A percentile compares a stretch with the other conserved stretches of the same genome.
phyloP scores from a whole-genome alignment of 2,113 vertebrate genomes.

The Triplophysa rosa region DNA sequence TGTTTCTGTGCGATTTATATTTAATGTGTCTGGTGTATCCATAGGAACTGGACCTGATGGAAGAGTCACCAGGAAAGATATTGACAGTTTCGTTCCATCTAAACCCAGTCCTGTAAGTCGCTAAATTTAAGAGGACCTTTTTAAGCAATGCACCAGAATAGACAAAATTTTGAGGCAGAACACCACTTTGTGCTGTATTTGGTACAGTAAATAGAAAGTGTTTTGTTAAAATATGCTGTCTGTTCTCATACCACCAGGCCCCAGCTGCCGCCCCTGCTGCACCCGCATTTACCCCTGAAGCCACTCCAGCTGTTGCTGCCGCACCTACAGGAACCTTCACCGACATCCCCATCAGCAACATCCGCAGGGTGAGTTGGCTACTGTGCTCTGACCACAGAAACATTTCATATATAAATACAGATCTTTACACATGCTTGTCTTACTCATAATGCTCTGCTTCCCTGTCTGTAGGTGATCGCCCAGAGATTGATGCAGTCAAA shows the following conservation, averaged over 20 bases:
- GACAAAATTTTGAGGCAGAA: neutral
- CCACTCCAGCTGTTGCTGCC: constrained; percentile 63
- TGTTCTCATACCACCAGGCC: constrained; percentile 43
- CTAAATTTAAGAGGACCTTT: too few species aligned
- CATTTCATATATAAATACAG: neutral
- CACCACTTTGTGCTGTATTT: neutral
- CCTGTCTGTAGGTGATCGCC: constrained; percentile 85
- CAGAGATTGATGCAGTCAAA: constrained; percentile 97
- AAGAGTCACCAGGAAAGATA: constrained; percentile 91
- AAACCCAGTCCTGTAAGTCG: constrained; percentile 83
- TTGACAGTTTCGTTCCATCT: constrained; percentile 89
- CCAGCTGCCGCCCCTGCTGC: constrained; percentile 62
- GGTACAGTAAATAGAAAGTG: neutral
- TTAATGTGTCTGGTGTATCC: neutral
- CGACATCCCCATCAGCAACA: constrained; percentile 93
- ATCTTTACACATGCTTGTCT: neutral
- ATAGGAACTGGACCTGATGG: constrained; percentile 93
- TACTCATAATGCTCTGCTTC: neutral
- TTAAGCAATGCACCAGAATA: too few species aligned
- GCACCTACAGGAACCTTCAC: constrained; percentile 87
- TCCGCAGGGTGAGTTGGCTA: constrained; percentile 81
- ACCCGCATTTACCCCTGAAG: constrained; percentile 60
- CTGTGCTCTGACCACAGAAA: neutral
- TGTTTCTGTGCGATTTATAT: neutral
- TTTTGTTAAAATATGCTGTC: constrained; percentile 34